Percentiles rank a stretch among this genome's conserved stretches.
Evolutionary conservation across 2,113 vertebrate genomes (phyloP).

Genomic region (Neolamprologus sp.): DNA sequence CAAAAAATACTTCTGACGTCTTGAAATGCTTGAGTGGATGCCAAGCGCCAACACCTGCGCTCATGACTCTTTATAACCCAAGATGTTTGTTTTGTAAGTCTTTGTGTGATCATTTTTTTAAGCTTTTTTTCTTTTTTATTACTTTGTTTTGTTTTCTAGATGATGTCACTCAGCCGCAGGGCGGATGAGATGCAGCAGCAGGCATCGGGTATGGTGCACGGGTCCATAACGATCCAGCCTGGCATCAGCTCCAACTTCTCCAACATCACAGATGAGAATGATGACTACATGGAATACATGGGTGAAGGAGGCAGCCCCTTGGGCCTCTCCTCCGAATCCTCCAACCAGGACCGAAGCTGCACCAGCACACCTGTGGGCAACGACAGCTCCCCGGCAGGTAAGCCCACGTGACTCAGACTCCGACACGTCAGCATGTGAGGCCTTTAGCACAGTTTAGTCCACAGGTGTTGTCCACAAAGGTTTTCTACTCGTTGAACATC

Average conservation of each 20-base stretch:
- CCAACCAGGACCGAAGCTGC: conserved; percentile 95
- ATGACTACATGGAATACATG: conserved; percentile 92
- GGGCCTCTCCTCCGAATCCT: conserved; percentile 91
- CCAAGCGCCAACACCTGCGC: conserved; percentile 27
- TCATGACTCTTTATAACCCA: background rate
- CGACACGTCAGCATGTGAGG: background rate
- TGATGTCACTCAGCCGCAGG: conserved; percentile 66
- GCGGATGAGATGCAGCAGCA: conserved; percentile 68
- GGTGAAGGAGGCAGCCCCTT: conserved; percentile 83
- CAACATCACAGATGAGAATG: conserved; percentile 80
- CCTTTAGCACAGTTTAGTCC: background rate
- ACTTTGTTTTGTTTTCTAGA: conserved; percentile 25
- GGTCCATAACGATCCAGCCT: conserved; percentile 47
- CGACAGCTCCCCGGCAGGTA: conserved; percentile 90
- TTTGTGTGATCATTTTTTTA: background rate
- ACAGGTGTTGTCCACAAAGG: background rate
- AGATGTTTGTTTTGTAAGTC: background rate
- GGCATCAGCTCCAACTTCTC: conserved; percentile 70
- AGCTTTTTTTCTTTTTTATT: background rate
- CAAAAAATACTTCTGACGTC: background rate
- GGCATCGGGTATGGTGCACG: conserved; percentile 62
- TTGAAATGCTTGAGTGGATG: conserved; percentile 1
- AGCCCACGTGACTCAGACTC: background rate
- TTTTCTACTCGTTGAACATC: background rate
- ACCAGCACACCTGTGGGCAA: conserved; percentile 95